Conservation (phyloP, 2,797 vertebrate genomes). For the Phrynocephalus guinanensis region DNA sequence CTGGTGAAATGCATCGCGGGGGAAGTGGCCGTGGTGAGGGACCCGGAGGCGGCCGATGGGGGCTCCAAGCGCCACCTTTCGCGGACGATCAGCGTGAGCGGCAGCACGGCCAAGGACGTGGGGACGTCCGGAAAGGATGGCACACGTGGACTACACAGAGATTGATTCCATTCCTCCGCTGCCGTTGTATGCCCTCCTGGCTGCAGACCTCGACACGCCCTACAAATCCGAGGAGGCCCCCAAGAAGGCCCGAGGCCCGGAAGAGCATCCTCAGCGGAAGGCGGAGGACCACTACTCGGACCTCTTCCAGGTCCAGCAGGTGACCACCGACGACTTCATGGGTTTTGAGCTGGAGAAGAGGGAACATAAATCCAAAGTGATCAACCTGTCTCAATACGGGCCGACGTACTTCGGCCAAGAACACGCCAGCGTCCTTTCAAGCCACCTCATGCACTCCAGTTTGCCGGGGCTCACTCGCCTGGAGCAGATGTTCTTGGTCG, state of each 20-base stretch:
- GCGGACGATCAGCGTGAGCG: slow-evolving; percentile 97
- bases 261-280: slow-evolving; percentile 80
- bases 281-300: slow-evolving; percentile 92
- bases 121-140: slow-evolving; percentile 94
- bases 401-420: slow-evolving; percentile 96
- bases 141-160: slow-evolving; percentile 95
- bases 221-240: slow-evolving; percentile 86
- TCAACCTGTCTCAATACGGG: slow-evolving; percentile 97
- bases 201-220: slow-evolving; percentile 92
- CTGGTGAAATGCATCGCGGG: slow-evolving; percentile 98
- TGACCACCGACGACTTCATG: slow-evolving; percentile 94
- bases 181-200: slow-evolving; percentile 91
- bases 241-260: slow-evolving; percentile 81
- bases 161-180: slow-evolving; percentile 98
- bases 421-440: slow-evolving; percentile 97
- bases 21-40: slow-evolving; percentile 95
- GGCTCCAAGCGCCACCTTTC: slow-evolving; percentile 92
- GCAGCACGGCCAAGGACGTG: slow-evolving; percentile 97
- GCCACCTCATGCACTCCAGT: slow-evolving; percentile 98
- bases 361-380: slow-evolving; percentile 93
- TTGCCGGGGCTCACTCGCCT: slow-evolving; percentile 95
- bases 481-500: slow-evolving; percentile 99
- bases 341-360: slow-evolving; percentile 94
- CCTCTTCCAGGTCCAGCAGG: slow-evolving; percentile 90
- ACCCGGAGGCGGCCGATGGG: slow-evolving; percentile 90